phyloP scores from a whole-genome alignment of 1,140 invertebrate species.

The Linepithema humile region DNA sequence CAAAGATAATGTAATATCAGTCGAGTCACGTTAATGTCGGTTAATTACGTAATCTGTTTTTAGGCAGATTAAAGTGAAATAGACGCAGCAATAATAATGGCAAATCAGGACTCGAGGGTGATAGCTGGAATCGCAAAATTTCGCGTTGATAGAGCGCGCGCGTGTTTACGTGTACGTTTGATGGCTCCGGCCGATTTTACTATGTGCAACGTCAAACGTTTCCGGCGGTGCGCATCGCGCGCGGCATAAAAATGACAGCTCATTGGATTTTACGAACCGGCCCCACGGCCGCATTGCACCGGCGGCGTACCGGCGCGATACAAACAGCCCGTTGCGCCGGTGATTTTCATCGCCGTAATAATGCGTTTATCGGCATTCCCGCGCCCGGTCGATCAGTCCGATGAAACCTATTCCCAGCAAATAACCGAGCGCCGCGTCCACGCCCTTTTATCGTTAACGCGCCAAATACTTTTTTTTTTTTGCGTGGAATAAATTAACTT shows the following conservation, averaged over 20 bases:
- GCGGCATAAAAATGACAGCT: constrained; percentile 74
- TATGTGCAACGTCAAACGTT: constrained; percentile 66
- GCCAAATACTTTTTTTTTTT: constrained; percentile 34
- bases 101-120: constrained; percentile 26
- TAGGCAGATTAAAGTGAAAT: constrained; percentile 8
- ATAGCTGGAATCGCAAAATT: constrained; percentile 57
- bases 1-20: neutral
- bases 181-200: constrained; percentile 53
- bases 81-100: constrained; percentile 10
- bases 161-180: constrained; percentile 38
- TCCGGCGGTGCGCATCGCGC: constrained; percentile 45
- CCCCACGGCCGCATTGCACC: constrained; percentile 52
- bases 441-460: constrained; percentile 53
- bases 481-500: constrained; percentile 48
- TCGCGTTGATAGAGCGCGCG: constrained; percentile 11
- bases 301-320: constrained; percentile 24
- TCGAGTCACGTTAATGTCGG: neutral
- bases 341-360: constrained; percentile 76
- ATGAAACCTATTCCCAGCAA: constrained; percentile 53
- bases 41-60: constrained; percentile 2
- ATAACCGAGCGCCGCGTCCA: constrained; percentile 29
- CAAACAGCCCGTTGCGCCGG: constrained; percentile 61
- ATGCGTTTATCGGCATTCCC: constrained; percentile 72
- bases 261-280: constrained; percentile 77
- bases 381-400: constrained; percentile 44